A percentile compares a stretch with the other conserved stretches of the same genome.
phyloP scores from a whole-genome alignment of 2,113 vertebrate genomes.

The Solenodon paradoxus region DNA sequence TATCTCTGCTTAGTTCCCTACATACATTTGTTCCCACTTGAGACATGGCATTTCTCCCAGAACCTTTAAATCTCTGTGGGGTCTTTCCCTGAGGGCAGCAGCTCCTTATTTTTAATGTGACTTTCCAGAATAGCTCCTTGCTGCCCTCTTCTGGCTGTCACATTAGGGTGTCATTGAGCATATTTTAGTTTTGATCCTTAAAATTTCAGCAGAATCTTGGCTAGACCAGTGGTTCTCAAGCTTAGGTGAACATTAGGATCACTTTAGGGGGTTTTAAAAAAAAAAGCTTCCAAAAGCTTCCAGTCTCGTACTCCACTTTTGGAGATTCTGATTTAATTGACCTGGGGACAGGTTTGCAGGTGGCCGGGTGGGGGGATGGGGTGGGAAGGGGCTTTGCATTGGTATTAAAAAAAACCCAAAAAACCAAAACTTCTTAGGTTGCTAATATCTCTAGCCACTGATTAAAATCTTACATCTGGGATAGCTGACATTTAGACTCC shows the following conservation, averaged over 20 bases:
- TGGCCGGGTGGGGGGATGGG: too few relatives aligned
- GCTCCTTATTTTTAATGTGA: neutral
- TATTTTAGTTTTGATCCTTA: slow-evolving; percentile 29
- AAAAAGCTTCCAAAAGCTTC: too few relatives aligned
- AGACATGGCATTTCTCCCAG: slow-evolving; percentile 8
- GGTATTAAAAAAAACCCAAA: neutral
- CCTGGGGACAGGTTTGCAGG: neutral
- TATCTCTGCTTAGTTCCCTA: neutral
- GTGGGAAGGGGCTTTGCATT: neutral
- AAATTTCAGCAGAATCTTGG: neutral
- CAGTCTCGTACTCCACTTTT: neutral
- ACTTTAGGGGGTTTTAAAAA: neutral
- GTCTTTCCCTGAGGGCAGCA: neutral
- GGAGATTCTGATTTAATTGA: slow-evolving; percentile 16
- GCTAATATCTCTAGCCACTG: neutral
- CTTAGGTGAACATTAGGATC: neutral
- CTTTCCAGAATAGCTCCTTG: slow-evolving; percentile 49
- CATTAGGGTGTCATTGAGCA: neutral
- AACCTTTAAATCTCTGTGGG: neutral
- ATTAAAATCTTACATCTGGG: neutral
- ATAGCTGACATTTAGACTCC: neutral
- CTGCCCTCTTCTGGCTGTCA: slow-evolving; percentile 73
- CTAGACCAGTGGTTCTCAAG: neutral
- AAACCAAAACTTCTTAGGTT: neutral
- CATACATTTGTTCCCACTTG: neutral